Evolutionary conservation across 2,113 vertebrate genomes (phyloP).

Genomic region (Rattus rattus): DNA sequence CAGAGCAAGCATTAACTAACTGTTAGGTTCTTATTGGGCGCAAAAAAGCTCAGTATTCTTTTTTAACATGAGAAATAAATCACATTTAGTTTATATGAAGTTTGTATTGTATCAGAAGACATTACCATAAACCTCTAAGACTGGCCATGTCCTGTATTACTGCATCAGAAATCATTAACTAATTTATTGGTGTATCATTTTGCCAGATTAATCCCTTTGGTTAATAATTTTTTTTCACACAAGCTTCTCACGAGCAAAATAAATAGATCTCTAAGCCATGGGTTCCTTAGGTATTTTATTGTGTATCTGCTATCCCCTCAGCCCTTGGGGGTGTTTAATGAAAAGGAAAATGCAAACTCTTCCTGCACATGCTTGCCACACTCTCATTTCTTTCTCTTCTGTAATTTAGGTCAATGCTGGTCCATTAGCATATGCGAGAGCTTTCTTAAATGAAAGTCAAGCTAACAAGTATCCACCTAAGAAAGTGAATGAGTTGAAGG

Average conservation of each 20-base stretch:
- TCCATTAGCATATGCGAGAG: constrained; percentile 97
- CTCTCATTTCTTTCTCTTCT: constrained; percentile 35
- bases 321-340: not conserved
- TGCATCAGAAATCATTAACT: constrained; percentile 75
- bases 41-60: not conserved
- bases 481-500: constrained; percentile 96
- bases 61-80: not conserved
- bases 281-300: not conserved
- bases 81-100: not conserved
- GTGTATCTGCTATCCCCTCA: not conserved
- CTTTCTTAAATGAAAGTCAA: constrained; percentile 94
- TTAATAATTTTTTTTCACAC: constrained; percentile 62
- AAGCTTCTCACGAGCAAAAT: constrained; percentile 24
- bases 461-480: constrained; percentile 90
- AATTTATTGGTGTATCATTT: not conserved
- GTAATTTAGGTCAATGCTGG: constrained; percentile 95
- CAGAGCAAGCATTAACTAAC: not conserved
- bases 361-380: not conserved
- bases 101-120: not conserved
- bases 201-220: constrained; percentile 45
- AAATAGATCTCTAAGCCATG: not conserved
- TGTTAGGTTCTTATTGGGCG: not conserved
- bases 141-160: not conserved
- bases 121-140: constrained; percentile 4
- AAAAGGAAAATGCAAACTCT: constrained; percentile 28